Base-by-base conservation (phyloP, 2,113 vertebrate species). In the Herpetotheres cachinnans region DNA sequence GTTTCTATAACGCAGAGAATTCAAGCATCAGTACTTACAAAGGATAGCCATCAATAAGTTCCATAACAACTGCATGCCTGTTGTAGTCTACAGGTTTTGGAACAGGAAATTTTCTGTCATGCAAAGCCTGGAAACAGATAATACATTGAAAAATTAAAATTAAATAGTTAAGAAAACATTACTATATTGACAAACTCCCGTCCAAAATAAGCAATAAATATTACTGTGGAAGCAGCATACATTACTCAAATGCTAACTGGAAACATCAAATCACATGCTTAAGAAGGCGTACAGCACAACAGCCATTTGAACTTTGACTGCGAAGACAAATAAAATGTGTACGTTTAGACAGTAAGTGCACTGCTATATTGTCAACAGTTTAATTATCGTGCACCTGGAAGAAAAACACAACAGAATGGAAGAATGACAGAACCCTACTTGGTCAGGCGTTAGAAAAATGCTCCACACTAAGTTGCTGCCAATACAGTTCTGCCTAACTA, bases 51-150 rank as follows among this genome's bases (percentile, higher is more conserved):
- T 98, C 99, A 92, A 99, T 98, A 91, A 99, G 98, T 95, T 99
- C 99, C 99, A 99, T 99, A 90, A 99, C 98, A 34, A 99, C 98
- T 16, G 99, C 99, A 93, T 99, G 99, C 86, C 99, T 98, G 97
- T 99, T 99, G 93, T 99, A 99, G 98, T 99, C 99, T 89, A 99
- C 82, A 83, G 99, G 99, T 95, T 99, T 99, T 67, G 99, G 99
- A 95, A 99, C 99, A 67, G 99, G 99, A 98, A 99, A 99, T 77
- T 98, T 98, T 97, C 98, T 97, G 40, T 99, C 99, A 97, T 99
- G 98, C 83, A 99, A 97, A 36, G 98, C 99, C 99, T 99, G 95
- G 38, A 90, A 92, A 89, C 44, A 70, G 73, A 89, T 4, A 95
- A 82, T 44, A 92, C 2, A 59, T 3, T 36, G 27, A 40, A 92